phyloP scores from a whole-genome alignment of 2,113 vertebrate species.

The Pipra filicauda region DNA sequence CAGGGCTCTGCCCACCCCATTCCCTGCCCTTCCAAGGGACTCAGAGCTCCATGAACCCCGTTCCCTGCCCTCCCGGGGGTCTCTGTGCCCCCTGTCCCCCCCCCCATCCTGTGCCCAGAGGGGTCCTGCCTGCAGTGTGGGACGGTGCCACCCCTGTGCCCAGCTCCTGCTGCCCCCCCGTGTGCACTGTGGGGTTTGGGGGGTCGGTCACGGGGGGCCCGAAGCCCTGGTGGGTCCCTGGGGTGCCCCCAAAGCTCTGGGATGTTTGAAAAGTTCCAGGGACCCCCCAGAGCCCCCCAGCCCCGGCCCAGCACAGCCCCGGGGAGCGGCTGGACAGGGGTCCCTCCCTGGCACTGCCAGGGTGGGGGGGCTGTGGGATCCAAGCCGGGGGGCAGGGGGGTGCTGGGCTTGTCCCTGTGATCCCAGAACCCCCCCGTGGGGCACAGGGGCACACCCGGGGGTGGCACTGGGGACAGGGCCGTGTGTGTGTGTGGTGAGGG shows the following conservation, averaged over 20 bases:
- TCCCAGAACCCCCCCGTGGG: neutral
- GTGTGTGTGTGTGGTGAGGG: neutral
- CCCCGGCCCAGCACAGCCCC: neutral
- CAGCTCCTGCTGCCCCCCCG: neutral
- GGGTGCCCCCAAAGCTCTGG: neutral
- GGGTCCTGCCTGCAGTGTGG: neutral
- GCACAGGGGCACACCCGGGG: neutral
- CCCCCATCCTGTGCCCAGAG: neutral
- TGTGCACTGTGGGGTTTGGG: neutral
- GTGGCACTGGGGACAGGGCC: neutral
- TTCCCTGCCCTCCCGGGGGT: fast-evolving
- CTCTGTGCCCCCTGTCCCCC: neutral
- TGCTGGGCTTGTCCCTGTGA: neutral
- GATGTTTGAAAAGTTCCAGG: neutral
- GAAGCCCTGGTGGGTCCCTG: neutral
- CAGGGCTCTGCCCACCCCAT: neutral
- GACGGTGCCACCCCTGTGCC: neutral
- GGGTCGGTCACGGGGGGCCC: too few species aligned
- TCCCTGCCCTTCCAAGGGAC: fast-evolving
- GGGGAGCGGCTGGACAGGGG: neutral
- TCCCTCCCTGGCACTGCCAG: neutral
- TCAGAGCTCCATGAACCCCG: neutral
- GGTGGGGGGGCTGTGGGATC: neutral
- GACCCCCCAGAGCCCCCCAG: neutral
- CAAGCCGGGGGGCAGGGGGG: neutral